These are phyloP conservation scores for Melieria omissa DNA, from an alignment of 2,888 invertebrate genomes.

Conservation along the genomic window DNA sequence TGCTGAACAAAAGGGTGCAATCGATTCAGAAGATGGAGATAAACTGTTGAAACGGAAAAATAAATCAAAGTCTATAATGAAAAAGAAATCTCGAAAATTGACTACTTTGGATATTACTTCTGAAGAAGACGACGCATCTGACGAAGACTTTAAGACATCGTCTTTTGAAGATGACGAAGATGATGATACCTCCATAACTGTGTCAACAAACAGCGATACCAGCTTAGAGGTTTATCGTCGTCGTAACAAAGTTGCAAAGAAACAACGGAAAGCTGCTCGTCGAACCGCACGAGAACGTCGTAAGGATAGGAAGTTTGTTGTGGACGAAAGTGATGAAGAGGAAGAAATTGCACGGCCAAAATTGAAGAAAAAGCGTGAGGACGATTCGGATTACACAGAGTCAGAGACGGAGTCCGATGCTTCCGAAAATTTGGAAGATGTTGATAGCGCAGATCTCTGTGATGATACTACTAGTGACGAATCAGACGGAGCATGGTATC, in stretches of 20 bases:
- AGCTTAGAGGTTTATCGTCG: conserved; percentile 68
- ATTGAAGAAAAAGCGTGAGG: conserved; percentile 69
- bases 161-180: conserved; percentile 68
- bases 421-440: conserved; percentile 63
- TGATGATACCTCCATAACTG: conserved; percentile 68
- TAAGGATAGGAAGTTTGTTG: conserved; percentile 64
- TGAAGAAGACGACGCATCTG: conserved; percentile 81
- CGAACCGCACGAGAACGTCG: conserved; percentile 67
- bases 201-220: conserved; percentile 71
- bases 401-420: conserved; percentile 69
- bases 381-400: conserved; percentile 71
- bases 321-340: conserved; percentile 71
- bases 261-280: conserved; percentile 66
- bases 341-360: conserved; percentile 67
- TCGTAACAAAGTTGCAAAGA: conserved; percentile 67
- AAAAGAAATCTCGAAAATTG: conserved; percentile 79
- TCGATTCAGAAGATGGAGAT: conserved; percentile 49
- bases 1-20: conserved; percentile 18
- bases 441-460: conserved; percentile 66
- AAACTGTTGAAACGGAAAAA: conserved; percentile 57
- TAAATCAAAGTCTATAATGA: conserved; percentile 55
- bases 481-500: conserved; percentile 64
- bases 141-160: conserved; percentile 89
- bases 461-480: conserved; percentile 65
- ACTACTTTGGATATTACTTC: conserved; percentile 85